Percentiles rank a stretch among this genome's conserved stretches.
phyloP scores from a whole-genome alignment of 92 coral and sea anemone genomes.

The Anthopleura xanthogrammica region DNA sequence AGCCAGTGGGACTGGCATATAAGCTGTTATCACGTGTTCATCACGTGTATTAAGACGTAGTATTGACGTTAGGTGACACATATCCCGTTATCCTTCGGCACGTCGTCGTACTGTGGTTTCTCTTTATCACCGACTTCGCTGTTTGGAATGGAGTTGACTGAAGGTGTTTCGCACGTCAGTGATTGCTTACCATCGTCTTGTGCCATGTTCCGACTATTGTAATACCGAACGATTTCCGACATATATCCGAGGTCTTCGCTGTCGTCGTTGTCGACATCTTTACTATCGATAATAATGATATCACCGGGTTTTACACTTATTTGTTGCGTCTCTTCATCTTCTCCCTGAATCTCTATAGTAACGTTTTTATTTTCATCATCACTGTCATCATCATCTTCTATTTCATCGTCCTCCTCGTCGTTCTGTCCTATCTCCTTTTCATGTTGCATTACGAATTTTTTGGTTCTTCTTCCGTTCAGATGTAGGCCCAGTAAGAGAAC shows the following conservation, averaged over 20 bases:
- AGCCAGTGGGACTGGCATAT: constrained; percentile 32
- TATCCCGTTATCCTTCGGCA: constrained; percentile 9
- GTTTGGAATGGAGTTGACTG: constrained; percentile 63
- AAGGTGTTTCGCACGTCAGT: constrained; percentile 66
- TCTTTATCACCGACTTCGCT: constrained; percentile 57
- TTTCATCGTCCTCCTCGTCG: constrained; percentile 17
- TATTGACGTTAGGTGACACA: constrained; percentile 14
- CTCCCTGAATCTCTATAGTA: constrained; percentile 79
- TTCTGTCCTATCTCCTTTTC: constrained; percentile 6
- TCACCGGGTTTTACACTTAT: constrained; percentile 84
- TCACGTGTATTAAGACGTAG: not conserved
- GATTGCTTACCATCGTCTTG: constrained; percentile 74
- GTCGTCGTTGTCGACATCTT: constrained; percentile 64
- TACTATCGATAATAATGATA: constrained; percentile 78
- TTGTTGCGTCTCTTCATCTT: constrained; percentile 64
- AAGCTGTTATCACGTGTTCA: not conserved
- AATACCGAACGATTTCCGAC: constrained; percentile 81
- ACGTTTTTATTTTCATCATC: constrained; percentile 57
- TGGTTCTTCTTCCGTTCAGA: constrained; percentile 44
- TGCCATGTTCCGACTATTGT: constrained; percentile 69
- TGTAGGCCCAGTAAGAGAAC: constrained; percentile 40
- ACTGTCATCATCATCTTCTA: constrained; percentile 35
- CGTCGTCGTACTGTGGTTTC: constrained; percentile 13
- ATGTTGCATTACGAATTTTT: constrained; percentile 37
- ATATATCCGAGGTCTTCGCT: constrained; percentile 86